phyloP scores from a whole-genome alignment of 2,113 vertebrate species.

The Pycnonotus jocosus region DNA sequence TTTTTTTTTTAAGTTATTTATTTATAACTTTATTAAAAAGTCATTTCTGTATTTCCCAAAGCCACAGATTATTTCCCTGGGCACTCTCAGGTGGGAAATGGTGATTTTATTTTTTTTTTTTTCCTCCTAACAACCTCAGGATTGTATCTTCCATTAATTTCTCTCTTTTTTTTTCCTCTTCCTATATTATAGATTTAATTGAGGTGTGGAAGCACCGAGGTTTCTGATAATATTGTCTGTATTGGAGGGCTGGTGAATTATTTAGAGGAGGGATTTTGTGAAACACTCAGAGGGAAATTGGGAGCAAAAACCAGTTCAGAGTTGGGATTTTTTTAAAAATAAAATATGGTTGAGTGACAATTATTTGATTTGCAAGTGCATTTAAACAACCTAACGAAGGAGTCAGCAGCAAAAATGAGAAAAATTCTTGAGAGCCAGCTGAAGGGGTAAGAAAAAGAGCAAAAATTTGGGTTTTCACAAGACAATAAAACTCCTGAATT shows the following conservation, averaged over 20 bases:
- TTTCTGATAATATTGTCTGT: background rate
- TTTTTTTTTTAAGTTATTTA: background rate
- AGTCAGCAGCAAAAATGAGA: background rate
- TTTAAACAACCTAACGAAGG: background rate
- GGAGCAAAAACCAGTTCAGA: background rate
- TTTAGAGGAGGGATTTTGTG: background rate
- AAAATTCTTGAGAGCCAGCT: background rate
- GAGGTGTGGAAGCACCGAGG: background rate
- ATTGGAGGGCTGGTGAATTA: background rate
- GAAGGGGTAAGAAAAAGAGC: background rate
- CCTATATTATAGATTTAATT: background rate
- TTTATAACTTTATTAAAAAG: constrained; percentile 52
- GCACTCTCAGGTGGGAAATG: background rate
- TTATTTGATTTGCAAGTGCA: background rate
- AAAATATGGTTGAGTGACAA: background rate
- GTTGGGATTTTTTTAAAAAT: background rate
- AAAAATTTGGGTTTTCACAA: background rate
- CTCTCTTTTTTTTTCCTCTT: background rate
- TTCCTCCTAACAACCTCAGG: background rate
- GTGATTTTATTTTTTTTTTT: background rate
- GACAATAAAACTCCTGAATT: background rate
- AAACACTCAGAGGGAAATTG: background rate
- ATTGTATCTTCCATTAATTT: background rate
- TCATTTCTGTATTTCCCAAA: constrained; percentile 7
- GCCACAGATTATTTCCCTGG: constrained; percentile 26